Conservation (phyloP, 2,888 invertebrate species). For the Tenthredo notha region DNA sequence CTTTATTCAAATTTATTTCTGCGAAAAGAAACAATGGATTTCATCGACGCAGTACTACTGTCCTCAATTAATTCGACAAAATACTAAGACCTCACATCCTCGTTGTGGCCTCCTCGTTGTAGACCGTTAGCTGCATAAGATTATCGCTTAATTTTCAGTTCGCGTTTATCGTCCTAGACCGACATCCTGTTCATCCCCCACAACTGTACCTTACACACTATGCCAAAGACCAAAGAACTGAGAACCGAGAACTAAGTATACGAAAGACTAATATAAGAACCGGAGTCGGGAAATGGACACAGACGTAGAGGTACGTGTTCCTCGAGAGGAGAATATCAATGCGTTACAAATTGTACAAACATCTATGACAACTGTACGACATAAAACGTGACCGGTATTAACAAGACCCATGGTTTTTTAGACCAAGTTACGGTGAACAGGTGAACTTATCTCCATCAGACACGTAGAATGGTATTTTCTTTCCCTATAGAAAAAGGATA, state of each 20-base stretch:
- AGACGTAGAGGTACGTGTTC: slow-evolving; percentile 2
- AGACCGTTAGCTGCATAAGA: slow-evolving; percentile 29
- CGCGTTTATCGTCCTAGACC: slow-evolving; percentile 30
- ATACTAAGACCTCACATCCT: slow-evolving; percentile 11
- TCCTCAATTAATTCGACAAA: slow-evolving; percentile 5
- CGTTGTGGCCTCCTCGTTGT: neutral
- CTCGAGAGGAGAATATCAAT: slow-evolving; percentile 47
- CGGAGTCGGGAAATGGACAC: slow-evolving; percentile 21
- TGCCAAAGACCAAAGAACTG: slow-evolving; percentile 5
- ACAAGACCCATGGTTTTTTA: slow-evolving; percentile 37
- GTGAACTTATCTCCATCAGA: neutral
- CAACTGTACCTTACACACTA: neutral
- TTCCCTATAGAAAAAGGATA: neutral
- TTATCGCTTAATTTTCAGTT: slow-evolving; percentile 43
- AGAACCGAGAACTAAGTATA: neutral
- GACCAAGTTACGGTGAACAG: slow-evolving; percentile 25
- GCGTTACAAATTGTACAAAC: slow-evolving; percentile 54
- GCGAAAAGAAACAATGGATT: slow-evolving; percentile 31
- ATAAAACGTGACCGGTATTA: slow-evolving; percentile 49
- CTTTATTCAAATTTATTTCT: slow-evolving; percentile 29
- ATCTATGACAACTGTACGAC: slow-evolving; percentile 58
- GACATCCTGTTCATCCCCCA: slow-evolving; percentile 31
- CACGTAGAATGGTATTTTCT: neutral
- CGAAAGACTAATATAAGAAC: neutral
- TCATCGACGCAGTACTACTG: neutral